Evolutionary conservation across 2,113 vertebrate species (phyloP), one percentile per base, ranked within the genome.

Genomic region (Salvelinus sp.): DNA sequence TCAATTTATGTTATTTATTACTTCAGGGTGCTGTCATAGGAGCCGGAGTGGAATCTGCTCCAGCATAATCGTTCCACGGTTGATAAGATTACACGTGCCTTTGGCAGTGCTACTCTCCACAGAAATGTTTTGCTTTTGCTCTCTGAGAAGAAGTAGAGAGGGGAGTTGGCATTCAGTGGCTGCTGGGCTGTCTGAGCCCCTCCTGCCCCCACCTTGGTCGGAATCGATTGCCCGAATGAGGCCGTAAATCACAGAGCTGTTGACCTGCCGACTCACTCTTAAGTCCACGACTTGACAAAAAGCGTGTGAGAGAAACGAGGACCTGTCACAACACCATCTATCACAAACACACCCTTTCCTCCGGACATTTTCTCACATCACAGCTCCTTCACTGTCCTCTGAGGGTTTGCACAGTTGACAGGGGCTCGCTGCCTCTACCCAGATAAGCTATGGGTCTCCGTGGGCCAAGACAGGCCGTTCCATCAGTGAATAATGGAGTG

Each of bases 321-420:
- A 33, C 38, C 44, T 69, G 68, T 48, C 38, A 48, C 68, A 48
- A 69, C 68, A 69, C 38, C 22, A 69, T 69, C 68, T 38, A 48
- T 69, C 68, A 69, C 7, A 38, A 22, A 6, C 9, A n/a, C 33
- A 69, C 27, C 13, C 66, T 68, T 16, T 68, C 18, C 66, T 68
- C 33, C 2, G n/a, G 68, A 47, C 38, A 47, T 18, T n/a, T 20
- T 48, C 68, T 23, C 33, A 22, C 68, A 33, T 28, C 68, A 48
- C 68, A 23, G 44, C n/a, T 38, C 68, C 44, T 18, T 33, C 22
- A 33, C 44, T 13, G 6, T 38, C 44, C 68, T 44, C 68, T 47
- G 38, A 48, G n/a, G 44, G 44, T 48, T 47, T 48, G 13, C 68
- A 48, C 68, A 48, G 33, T 69, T 50, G 44, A 3, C 50, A 4